phyloP scores from a whole-genome alignment of 2,888 invertebrate species.

The Drosophila suboccidentalis region DNA sequence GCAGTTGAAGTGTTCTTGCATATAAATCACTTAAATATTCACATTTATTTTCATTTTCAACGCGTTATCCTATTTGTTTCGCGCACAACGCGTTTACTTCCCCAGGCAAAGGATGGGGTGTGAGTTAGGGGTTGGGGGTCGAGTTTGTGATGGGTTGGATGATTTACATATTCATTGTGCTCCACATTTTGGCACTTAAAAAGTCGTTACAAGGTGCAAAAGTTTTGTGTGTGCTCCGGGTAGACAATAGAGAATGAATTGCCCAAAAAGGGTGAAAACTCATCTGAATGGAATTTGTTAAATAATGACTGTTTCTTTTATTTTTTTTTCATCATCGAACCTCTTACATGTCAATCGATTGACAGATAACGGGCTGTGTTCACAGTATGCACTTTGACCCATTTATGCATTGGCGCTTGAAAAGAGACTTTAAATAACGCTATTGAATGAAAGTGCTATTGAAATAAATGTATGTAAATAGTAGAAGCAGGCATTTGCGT shows the following conservation, averaged over 20 bases:
- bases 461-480: background rate
- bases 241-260: slow-evolving; percentile 48
- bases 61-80: slow-evolving; percentile 66
- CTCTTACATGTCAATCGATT: slow-evolving; percentile 39
- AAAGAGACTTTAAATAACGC: background rate
- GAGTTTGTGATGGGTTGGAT: slow-evolving; percentile 6
- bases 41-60: slow-evolving; percentile 73
- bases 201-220: slow-evolving; percentile 75
- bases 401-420: slow-evolving; percentile 27
- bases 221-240: slow-evolving; percentile 50
- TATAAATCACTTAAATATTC: slow-evolving; percentile 73
- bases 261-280: slow-evolving; percentile 26
- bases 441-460: background rate
- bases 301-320: slow-evolving; percentile 24
- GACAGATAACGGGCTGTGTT: slow-evolving; percentile 18
- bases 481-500: background rate
- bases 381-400: slow-evolving; percentile 14
- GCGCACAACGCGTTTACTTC: slow-evolving; percentile 29
- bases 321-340: background rate
- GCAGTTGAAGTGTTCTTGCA: slow-evolving; percentile 52
- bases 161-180: slow-evolving; percentile 70
- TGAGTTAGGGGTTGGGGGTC: background rate
- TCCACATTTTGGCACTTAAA: slow-evolving; percentile 73
- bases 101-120: slow-evolving; percentile 2
- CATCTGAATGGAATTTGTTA: slow-evolving; percentile 25